These are phyloP conservation scores for Dipodomys spectabilis DNA, from an alignment of 2,113 vertebrate genomes.

Conservation along the genomic window DNA sequence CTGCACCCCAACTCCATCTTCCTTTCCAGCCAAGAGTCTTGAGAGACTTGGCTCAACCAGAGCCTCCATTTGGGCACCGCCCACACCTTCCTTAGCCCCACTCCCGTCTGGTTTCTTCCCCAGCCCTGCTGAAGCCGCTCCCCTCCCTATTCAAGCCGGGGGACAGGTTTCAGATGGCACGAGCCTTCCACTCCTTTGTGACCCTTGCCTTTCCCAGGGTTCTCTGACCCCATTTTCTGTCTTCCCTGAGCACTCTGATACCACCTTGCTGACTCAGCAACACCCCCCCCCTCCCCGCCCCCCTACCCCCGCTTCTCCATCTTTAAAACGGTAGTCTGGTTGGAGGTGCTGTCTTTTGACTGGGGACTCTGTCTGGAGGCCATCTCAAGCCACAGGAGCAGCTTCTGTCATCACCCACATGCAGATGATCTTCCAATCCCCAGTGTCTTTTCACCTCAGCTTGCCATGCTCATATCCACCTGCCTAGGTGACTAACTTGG, in stretches of 20 bases:
- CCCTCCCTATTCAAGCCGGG: neutral
- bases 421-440: neutral
- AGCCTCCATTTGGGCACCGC: neutral
- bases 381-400: neutral
- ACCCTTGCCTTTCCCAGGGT: neutral
- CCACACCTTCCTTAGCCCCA: conserved; percentile 17
- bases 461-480: neutral
- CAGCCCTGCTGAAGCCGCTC: neutral
- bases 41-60: neutral
- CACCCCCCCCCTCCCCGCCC: neutral
- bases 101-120: conserved; percentile 23
- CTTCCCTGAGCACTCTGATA: neutral
- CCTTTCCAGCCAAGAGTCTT: neutral
- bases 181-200: neutral
- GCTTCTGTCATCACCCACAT: neutral
- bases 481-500: neutral
- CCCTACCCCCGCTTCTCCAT: neutral
- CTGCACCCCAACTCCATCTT: neutral
- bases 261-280: conserved; percentile 51
- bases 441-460: neutral
- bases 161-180: neutral
- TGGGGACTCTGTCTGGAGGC: neutral
- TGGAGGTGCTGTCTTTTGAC: neutral
- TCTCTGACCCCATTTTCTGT: neutral
- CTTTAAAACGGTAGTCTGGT: too few relatives aligned